Evolutionary conservation across 1,140 invertebrate genomes (phyloP).

Genomic region (Eulimnadia texana): DNA sequence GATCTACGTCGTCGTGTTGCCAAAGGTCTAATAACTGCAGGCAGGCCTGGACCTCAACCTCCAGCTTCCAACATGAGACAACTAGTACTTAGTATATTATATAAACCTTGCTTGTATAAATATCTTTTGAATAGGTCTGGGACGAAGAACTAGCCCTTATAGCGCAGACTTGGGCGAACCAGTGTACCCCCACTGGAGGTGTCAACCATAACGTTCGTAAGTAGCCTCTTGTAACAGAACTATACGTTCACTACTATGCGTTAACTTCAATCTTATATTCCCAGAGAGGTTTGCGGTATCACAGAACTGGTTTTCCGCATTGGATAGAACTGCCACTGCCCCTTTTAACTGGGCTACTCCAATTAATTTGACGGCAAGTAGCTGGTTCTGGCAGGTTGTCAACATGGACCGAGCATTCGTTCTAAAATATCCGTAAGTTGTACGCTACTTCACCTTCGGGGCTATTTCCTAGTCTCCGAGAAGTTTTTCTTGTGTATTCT

Average conservation of each 20-base stretch:
- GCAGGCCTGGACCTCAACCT: constrained; percentile 14
- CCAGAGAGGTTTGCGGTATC: no score
- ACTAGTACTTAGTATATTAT: constrained; percentile 2
- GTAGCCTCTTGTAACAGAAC: neutral
- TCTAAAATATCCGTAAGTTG: no score
- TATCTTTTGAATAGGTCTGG: constrained; percentile 7
- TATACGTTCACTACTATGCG: neutral
- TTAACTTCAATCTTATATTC: no score
- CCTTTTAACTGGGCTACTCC: no score
- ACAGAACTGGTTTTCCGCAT: no score
- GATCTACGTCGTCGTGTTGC: constrained; percentile 8
- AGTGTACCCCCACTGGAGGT: constrained; percentile 7
- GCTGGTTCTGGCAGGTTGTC: no score
- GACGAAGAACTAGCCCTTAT: constrained; percentile 15
- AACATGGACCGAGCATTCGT: no score
- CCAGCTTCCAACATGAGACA: constrained; percentile 12
- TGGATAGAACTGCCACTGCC: no score
- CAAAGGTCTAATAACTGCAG: constrained; percentile 3
- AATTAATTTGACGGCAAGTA: no score
- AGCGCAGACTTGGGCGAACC: constrained; percentile 11
- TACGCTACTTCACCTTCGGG: no score
- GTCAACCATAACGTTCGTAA: constrained; percentile 11
- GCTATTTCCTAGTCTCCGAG: no score
- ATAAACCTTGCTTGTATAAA: neutral
- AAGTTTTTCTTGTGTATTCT: no score